A percentile compares a stretch with the other conserved stretches of the same genome.
These are phyloP conservation scores for Ceyx melanurus DNA, from an alignment of 2,113 vertebrate genomes.

Conservation along the genomic window DNA sequence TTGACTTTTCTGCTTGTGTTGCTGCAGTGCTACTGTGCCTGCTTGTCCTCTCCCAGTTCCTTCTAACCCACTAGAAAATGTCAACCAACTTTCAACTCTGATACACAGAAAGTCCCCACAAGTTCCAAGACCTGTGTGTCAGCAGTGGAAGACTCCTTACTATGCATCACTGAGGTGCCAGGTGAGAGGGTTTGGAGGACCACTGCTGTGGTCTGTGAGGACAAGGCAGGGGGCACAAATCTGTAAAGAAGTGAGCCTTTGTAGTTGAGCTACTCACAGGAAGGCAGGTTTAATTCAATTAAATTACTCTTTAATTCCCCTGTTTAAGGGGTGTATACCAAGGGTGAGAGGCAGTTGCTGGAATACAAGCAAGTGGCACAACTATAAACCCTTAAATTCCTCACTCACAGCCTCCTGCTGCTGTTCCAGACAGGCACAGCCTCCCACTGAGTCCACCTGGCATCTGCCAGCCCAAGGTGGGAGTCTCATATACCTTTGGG, in stretches of 20 bases:
- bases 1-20: background rate
- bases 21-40: background rate
- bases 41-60: background rate
- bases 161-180: fast-evolving
- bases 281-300: background rate
- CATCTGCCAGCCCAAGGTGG: background rate
- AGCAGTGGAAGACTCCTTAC: background rate
- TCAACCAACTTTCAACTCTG: background rate
- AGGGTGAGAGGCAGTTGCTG: background rate
- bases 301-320: background rate
- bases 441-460: background rate
- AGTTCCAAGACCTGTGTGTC: background rate
- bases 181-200: background rate
- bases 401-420: background rate
- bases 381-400: background rate
- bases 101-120: background rate
- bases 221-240: background rate
- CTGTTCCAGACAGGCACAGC: background rate
- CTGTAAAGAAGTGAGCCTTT: background rate
- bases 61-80: background rate
- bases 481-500: background rate
- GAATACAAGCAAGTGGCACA: background rate
- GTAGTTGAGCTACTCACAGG: background rate
- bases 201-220: fast-evolving
- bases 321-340: background rate